Conservation (phyloP, 2,113 vertebrate species). For the Rattus norvegicus region DNA sequence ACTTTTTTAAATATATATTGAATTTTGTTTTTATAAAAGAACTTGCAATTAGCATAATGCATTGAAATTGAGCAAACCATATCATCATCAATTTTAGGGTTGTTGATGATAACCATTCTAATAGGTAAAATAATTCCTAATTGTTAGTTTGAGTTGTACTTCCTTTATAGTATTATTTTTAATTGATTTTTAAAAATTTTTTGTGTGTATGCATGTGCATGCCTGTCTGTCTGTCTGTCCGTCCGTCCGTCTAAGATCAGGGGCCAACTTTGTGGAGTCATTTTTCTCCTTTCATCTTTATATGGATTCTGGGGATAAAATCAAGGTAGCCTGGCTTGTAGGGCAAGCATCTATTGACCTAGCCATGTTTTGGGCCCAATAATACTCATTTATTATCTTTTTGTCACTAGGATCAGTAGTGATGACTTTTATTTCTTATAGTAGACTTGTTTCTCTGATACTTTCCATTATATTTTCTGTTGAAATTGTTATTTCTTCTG, state of each 20-base stretch:
- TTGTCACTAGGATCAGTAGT: neutral
- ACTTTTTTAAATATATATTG: neutral
- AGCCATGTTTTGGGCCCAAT: neutral
- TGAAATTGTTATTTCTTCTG: neutral
- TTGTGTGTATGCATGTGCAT: neutral
- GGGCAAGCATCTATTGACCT: neutral
- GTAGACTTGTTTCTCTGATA: neutral
- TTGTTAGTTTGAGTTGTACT: neutral
- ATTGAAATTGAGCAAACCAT: neutral
- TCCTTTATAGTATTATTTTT: neutral
- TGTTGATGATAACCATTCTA: neutral
- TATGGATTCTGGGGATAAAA: neutral
- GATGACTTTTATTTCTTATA: neutral
- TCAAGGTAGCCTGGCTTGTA: neutral
- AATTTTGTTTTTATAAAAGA: neutral
- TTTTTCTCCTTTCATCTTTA: neutral
- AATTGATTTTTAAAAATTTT: neutral
- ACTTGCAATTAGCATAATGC: neutral
- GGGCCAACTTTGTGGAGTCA: neutral
- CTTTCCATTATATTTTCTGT: neutral
- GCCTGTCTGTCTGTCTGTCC: neutral
- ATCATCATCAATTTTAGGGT: neutral
- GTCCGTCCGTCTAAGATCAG: neutral
- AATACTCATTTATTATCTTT: neutral
- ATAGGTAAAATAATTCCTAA: neutral